These are phyloP conservation scores for Amphibalanus amphitrite DNA, from an alignment of 1,140 invertebrate genomes.

Conservation along the genomic window DNA sequence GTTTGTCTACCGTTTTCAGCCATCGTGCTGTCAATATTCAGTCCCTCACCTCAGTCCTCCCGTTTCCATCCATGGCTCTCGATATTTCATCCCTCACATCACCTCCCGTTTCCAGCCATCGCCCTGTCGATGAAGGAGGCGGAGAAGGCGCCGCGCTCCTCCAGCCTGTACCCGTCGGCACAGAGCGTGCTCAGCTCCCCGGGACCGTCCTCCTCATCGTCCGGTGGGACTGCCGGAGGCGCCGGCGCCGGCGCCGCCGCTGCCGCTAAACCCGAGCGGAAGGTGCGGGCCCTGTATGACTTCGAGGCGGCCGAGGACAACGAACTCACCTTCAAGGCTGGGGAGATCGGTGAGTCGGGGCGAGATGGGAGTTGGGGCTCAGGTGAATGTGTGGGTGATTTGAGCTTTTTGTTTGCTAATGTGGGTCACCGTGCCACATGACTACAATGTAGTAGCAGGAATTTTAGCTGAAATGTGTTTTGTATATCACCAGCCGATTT, in stretches of 20 bases:
- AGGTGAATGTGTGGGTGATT: no score
- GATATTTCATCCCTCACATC: no score
- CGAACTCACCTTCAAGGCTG: slow-evolving; percentile 87
- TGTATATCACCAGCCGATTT: no score
- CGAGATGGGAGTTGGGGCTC: no score
- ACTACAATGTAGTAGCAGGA: no score
- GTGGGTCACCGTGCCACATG: no score
- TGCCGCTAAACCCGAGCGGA: slow-evolving; percentile 26
- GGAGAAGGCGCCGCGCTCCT: slow-evolving; percentile 25
- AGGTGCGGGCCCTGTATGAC: slow-evolving; percentile 91
- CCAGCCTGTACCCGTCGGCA: slow-evolving; percentile 21
- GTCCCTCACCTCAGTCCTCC: no score
- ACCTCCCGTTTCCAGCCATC: slow-evolving; percentile 45
- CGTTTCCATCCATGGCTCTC: no score
- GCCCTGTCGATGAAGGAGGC: slow-evolving; percentile 77
- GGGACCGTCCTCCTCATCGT: slow-evolving; percentile 17
- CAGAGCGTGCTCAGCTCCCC: neutral
- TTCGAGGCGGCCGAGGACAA: slow-evolving; percentile 99
- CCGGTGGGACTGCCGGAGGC: slow-evolving; percentile 13
- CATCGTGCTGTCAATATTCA: no score
- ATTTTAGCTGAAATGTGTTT: no score
- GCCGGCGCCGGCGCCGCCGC: slow-evolving; percentile 14
- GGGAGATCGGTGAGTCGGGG: slow-evolving; percentile 59
- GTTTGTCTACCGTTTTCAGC: no score
- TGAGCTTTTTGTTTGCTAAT: no score